Percentiles rank a stretch among this genome's conserved stretches.
These are phyloP conservation scores for Oreochromis spilurus DNA, from an alignment of 2,113 vertebrate species.

Conservation along the genomic window DNA sequence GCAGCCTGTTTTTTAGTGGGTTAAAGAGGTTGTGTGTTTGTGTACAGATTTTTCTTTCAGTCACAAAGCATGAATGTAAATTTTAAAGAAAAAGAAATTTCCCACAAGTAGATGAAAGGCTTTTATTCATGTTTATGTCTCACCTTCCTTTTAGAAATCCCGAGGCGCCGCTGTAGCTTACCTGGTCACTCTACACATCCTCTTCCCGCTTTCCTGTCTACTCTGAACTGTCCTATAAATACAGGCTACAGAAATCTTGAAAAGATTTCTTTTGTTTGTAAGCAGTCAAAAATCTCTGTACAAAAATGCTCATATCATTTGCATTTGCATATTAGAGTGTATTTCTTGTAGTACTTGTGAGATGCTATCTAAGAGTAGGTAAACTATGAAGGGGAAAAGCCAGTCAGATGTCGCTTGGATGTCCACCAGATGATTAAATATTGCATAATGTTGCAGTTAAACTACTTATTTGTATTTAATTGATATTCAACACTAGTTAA, in stretches of 20 bases:
- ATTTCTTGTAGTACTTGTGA: background rate
- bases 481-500: background rate
- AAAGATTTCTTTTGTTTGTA: background rate
- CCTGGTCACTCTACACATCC: background rate
- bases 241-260: background rate
- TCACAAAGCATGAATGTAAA: background rate
- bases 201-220: background rate
- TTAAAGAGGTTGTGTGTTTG: background rate
- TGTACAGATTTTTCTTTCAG: background rate
- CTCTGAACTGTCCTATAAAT: background rate
- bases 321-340: background rate
- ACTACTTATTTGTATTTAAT: background rate
- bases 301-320: background rate
- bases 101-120: background rate
- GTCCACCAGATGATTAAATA: background rate
- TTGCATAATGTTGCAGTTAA: background rate
- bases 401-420: background rate
- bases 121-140: background rate
- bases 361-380: background rate
- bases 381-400: background rate
- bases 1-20: slow-evolving; percentile 9
- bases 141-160: background rate
- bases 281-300: background rate
- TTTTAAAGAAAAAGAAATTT: background rate
- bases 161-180: background rate